phyloP scores from a whole-genome alignment of 2,113 vertebrate genomes.

The Mus pahari region DNA sequence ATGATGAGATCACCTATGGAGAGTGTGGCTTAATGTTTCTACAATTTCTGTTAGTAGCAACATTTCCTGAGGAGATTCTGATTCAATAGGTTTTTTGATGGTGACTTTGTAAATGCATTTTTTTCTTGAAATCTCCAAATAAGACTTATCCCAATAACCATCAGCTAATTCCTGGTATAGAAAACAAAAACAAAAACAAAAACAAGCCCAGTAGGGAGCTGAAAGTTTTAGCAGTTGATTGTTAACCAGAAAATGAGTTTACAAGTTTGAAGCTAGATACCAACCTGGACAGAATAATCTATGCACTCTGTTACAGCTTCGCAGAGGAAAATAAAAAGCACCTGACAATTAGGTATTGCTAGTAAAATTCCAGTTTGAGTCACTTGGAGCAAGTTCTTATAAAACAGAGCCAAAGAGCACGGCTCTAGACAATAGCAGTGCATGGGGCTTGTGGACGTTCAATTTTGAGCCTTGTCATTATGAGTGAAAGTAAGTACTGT shows the following conservation, averaged over 20 bases:
- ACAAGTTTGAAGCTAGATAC: background rate
- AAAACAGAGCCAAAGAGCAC: background rate
- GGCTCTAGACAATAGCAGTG: background rate
- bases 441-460: background rate
- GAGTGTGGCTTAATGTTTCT: background rate
- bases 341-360: background rate
- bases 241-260: background rate
- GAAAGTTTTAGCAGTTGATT: background rate
- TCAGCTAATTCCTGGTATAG: background rate
- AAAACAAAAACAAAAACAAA: background rate
- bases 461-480: background rate
- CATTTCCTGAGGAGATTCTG: constrained; percentile 15
- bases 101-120: background rate
- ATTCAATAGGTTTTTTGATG: background rate
- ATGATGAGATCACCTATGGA: constrained; percentile 20
- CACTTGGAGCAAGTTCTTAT: background rate
- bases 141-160: background rate
- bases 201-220: background rate
- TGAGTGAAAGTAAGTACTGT: background rate
- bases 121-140: background rate
- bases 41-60: background rate
- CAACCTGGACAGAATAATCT: background rate
- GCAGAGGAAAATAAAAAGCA: background rate
- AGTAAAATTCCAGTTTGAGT: background rate
- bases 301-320: background rate